Evolutionary conservation across 2,797 vertebrate species (phyloP).

Genomic region (Lepilemur ruficaudatus): DNA sequence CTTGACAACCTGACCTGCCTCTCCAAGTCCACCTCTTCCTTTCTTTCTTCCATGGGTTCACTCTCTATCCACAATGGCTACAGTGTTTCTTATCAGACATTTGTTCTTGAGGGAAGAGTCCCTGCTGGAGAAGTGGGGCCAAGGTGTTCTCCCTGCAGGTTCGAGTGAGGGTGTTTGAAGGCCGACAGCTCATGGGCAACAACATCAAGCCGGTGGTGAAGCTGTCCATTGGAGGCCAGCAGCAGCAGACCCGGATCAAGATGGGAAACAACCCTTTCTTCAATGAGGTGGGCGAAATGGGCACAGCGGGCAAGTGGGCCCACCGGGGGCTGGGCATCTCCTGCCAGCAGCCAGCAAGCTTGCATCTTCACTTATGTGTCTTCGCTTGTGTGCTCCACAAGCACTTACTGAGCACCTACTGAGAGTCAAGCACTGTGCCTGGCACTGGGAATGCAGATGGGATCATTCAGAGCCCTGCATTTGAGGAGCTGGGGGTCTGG

Average conservation of each 20-base stretch:
- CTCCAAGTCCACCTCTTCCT: not conserved
- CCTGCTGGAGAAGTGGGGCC: not conserved
- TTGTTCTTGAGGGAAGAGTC: not conserved
- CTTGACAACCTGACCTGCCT: not conserved
- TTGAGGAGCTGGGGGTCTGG: not conserved
- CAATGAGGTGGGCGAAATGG: constrained; percentile 69
- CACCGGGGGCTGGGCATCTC: too few species aligned
- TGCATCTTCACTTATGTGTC: not conserved
- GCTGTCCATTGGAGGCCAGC: constrained; percentile 59
- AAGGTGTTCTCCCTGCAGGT: constrained; percentile 62
- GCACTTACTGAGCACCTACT: not conserved
- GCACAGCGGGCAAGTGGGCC: not conserved
- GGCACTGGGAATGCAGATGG: not conserved
- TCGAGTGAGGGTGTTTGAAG: constrained; percentile 77
- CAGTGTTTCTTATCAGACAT: not conserved
- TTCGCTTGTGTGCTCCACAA: not conserved
- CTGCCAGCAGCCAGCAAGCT: not conserved
- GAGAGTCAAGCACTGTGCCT: not conserved
- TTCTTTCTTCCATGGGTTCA: not conserved
- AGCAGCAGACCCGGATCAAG: constrained; percentile 66
- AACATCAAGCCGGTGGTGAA: constrained; percentile 76
- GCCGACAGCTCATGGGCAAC: constrained; percentile 79
- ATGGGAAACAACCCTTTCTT: constrained; percentile 79
- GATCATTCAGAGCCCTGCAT: not conserved
- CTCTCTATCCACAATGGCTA: not conserved